A percentile compares a stretch with the other conserved stretches of the same genome.
Evolutionary conservation across 2,113 vertebrate species (phyloP).

Genomic region (Rousettus leschenaultii): DNA sequence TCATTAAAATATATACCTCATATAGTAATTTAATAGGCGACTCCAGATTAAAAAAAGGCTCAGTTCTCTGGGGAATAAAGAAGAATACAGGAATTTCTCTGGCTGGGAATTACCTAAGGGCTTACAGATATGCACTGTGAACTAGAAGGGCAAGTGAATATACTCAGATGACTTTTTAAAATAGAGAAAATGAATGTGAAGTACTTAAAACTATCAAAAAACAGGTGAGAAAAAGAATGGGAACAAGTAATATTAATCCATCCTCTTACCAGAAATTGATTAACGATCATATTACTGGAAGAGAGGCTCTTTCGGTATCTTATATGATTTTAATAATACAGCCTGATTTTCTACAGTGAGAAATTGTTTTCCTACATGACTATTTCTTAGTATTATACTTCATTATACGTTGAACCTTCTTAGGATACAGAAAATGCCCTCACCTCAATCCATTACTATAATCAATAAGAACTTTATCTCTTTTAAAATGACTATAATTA

Average conservation of each 20-base stretch:
- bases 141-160: constrained; percentile 26
- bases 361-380: constrained; percentile 23
- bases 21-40: background rate
- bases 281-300: constrained; percentile 68
- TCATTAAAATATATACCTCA: background rate
- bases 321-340: constrained; percentile 45
- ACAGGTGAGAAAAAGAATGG: background rate
- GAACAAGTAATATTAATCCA: constrained; percentile 48
- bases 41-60: background rate
- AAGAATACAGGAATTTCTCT: background rate
- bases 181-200: constrained; percentile 53
- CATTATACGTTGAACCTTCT: constrained; percentile 37
- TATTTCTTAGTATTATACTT: constrained; percentile 20
- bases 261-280: constrained; percentile 65
- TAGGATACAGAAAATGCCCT: constrained; percentile 34
- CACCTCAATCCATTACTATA: constrained; percentile 30
- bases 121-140: background rate
- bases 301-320: background rate
- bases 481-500: constrained; percentile 34
- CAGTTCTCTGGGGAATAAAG: background rate
- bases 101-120: background rate
- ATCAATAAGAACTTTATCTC: constrained; percentile 46
- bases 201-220: constrained; percentile 42
- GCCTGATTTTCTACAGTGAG: constrained; percentile 29
- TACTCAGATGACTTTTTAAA: constrained; percentile 51